Base-by-base conservation (phyloP, 2,888 invertebrate genomes). In the Xanthorhoe designata region DNA sequence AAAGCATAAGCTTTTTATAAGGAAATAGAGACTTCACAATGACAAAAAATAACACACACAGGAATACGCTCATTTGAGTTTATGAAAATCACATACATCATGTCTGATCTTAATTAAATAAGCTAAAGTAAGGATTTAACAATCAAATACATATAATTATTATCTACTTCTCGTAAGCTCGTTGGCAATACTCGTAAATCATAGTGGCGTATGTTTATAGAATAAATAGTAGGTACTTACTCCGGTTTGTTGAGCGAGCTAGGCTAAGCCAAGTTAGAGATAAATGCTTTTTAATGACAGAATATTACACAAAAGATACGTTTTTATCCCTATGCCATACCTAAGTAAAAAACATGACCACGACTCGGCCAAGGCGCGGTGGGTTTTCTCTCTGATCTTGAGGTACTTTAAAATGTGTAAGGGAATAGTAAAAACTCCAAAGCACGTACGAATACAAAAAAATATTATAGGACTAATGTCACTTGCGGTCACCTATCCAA, bases 171-270 rank as follows among this genome's bases (percentile, higher is more conserved):
- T 9, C 50, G 66, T 58, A 54, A 58, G 58, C 55, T 15, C 17
- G 17, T 15, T 17, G 38, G 13, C 13, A 59, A 68, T 50, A 66
- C 56, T 60, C 65, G 19, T 69, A 66, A 66, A 69, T 69, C 66
- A 47, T 53, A 32, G 56, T 18, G 47, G 67, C 52, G 56, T 56
- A 47, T 47, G 45, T 35, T 45, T 55, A 38, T 57, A 54, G 35
- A 56, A 38, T 68, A 58, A 45, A 49, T 54, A 55, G 49, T n/a
- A n/a, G n/a, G n/a, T 47, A 58, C 53, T 47, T 35, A 13, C 15
- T 17, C 10, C 15, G 42, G 47, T 45, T 32, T 32, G 51, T 58
- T 61, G 53, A 64, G 55, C 45, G 29, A 56, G 47, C 47, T 58
- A 56, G 38, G 52, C 54, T n/a, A 32, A n/a, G 38, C 38, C 38